Percentiles rank a stretch among this genome's conserved stretches.
Evolutionary conservation across 1,140 invertebrate species (phyloP).

Genomic region (Aphis craccivora): DNA sequence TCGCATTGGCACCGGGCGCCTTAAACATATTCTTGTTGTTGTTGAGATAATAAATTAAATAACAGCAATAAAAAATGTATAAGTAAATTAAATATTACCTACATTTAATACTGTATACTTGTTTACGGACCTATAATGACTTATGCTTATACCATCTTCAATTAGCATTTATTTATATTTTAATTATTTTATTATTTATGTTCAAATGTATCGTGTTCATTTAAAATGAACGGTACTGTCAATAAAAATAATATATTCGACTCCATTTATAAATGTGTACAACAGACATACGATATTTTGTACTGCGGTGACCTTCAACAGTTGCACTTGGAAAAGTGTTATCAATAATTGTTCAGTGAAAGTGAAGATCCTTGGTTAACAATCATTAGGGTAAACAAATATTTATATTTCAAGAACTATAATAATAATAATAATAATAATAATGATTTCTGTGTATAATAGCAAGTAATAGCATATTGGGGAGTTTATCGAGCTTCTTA

Average conservation of each 20-base stretch:
- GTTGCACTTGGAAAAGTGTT: not conserved
- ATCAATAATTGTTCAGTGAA: slow-evolving; percentile 35
- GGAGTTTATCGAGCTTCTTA: not conserved
- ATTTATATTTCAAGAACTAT: slow-evolving; percentile 16
- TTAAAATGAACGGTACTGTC: not conserved
- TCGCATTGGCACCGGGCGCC: too few species aligned
- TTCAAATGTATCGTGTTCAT: not conserved
- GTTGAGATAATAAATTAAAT: too few species aligned
- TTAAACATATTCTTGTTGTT: too few species aligned
- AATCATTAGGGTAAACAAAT: not conserved
- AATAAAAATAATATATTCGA: not conserved
- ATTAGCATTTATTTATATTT: not conserved
- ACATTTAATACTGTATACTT: not conserved
- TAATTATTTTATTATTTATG: not conserved
- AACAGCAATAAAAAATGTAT: too few species aligned
- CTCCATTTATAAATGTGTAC: not conserved
- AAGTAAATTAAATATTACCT: not conserved
- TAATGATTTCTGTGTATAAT: slow-evolving; percentile 27
- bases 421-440: slow-evolving; percentile 10
- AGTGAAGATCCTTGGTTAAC: slow-evolving; percentile 45
- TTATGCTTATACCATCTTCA: not conserved
- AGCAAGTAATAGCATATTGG: not conserved
- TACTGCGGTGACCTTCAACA: not conserved
- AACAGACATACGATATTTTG: not conserved
- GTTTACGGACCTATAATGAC: not conserved